phyloP scores from a whole-genome alignment of 2,113 vertebrate species.

The Chionomys nivalis region DNA sequence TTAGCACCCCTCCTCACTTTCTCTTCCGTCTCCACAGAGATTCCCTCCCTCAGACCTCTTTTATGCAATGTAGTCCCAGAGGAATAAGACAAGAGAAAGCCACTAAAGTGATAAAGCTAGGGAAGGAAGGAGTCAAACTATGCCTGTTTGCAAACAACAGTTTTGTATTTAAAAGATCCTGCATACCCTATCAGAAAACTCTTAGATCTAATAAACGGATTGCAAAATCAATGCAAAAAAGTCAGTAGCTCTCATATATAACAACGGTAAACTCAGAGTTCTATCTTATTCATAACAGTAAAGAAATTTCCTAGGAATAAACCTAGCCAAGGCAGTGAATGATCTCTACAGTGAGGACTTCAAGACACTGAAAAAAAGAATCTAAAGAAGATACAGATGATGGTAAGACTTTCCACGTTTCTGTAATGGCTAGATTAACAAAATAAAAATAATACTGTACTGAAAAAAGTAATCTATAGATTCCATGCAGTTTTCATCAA shows the following conservation, averaged over 20 bases:
- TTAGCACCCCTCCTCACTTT: neutral
- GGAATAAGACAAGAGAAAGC: neutral
- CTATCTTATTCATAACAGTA: neutral
- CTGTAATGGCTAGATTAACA: neutral
- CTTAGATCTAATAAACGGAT: neutral
- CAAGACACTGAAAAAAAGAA: neutral
- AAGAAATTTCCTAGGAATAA: neutral
- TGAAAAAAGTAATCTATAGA: neutral
- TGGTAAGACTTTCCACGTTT: neutral
- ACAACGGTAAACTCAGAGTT: neutral
- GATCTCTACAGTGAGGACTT: neutral
- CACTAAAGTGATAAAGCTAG: neutral
- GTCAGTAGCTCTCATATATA: neutral
- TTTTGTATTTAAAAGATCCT: neutral
- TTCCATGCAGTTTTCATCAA: neutral
- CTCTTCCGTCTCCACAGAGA: slow-evolving; percentile 21
- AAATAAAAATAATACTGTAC: neutral
- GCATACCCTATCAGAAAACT: neutral
- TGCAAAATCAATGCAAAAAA: neutral
- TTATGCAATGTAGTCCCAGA: neutral
- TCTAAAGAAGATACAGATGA: neutral
- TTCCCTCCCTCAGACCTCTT: neutral
- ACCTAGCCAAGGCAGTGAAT: neutral
- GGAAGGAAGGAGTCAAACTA: neutral
- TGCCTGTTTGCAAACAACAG: neutral